phyloP scores from a whole-genome alignment of 1,140 invertebrate genomes.

The Meloidogyne floridensis region DNA sequence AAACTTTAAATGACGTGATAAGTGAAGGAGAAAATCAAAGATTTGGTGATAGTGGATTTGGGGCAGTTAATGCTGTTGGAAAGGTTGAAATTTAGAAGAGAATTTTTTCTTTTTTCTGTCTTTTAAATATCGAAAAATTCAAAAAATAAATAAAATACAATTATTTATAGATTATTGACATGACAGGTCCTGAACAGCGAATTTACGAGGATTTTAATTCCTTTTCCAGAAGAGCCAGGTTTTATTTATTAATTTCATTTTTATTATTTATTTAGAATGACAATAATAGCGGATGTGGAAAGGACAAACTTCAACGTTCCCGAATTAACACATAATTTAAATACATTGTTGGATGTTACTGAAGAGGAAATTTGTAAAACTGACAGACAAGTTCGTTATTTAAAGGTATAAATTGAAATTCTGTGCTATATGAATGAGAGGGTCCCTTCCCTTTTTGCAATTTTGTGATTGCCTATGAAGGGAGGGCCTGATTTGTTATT shows the following conservation, averaged over 20 bases:
- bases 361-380: slow-evolving; percentile 92
- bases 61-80: neutral
- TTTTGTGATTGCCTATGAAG: no score
- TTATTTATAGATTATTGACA: slow-evolving; percentile 92
- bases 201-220: slow-evolving; percentile 75
- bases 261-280: slow-evolving; percentile 30
- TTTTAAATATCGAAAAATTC: no score
- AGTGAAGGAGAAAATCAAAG: slow-evolving; percentile 28
- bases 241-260: slow-evolving; percentile 31
- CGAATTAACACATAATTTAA: slow-evolving; percentile 87
- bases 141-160: slow-evolving; percentile 4
- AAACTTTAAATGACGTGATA: slow-evolving; percentile 85
- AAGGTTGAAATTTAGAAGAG: neutral
- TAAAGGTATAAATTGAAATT: slow-evolving; percentile 69
- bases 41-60: neutral
- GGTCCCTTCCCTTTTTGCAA: neutral
- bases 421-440: neutral
- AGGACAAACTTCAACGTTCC: slow-evolving; percentile 74
- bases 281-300: slow-evolving; percentile 41
- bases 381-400: slow-evolving; percentile 77
- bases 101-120: neutral
- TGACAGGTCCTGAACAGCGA: slow-evolving; percentile 91
- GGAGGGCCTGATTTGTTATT: neutral
- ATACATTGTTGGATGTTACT: slow-evolving; percentile 78
- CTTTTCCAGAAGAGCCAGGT: slow-evolving; percentile 59